These are phyloP conservation scores for Agapostemon virescens DNA, from an alignment of 2,888 invertebrate species.

Conservation along the genomic window DNA sequence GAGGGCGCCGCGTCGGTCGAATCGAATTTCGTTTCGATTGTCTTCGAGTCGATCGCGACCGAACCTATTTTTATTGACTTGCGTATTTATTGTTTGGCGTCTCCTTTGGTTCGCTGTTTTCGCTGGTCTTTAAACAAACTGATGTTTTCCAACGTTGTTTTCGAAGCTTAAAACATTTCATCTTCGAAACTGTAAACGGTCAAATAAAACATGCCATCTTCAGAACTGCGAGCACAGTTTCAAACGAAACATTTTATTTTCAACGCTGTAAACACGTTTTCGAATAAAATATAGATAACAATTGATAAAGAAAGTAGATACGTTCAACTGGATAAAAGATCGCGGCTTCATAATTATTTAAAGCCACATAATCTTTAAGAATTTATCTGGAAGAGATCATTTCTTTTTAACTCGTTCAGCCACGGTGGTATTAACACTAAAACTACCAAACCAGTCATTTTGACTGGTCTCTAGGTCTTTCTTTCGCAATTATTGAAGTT, in stretches of 20 bases:
- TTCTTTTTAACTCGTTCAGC: too few species aligned
- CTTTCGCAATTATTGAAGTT: too few species aligned
- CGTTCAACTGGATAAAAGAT: too few species aligned
- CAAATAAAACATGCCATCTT: not conserved
- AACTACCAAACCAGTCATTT: too few species aligned
- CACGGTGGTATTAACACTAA: too few species aligned
- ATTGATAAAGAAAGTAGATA: too few species aligned
- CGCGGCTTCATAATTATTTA: too few species aligned
- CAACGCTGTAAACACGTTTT: not conserved
- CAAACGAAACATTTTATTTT: too few species aligned
- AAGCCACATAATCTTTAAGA: not conserved
- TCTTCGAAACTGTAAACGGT: not conserved
- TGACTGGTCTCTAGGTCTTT: too few species aligned
- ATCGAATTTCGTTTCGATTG: slow-evolving; percentile 41
- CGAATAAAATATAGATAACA: too few species aligned
- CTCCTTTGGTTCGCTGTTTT: not conserved
- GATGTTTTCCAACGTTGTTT: not conserved
- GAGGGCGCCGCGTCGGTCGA: not conserved
- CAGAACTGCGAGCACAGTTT: too few species aligned
- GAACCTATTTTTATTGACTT: slow-evolving; percentile 16
- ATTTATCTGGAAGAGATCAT: not conserved
- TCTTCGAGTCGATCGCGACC: slow-evolving; percentile 16
- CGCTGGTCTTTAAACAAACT: not conserved
- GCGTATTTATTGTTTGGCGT: not conserved
- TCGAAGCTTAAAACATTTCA: not conserved